Evolutionary conservation across 1,140 invertebrate species (phyloP).

Genomic region (Formica selysi): DNA sequence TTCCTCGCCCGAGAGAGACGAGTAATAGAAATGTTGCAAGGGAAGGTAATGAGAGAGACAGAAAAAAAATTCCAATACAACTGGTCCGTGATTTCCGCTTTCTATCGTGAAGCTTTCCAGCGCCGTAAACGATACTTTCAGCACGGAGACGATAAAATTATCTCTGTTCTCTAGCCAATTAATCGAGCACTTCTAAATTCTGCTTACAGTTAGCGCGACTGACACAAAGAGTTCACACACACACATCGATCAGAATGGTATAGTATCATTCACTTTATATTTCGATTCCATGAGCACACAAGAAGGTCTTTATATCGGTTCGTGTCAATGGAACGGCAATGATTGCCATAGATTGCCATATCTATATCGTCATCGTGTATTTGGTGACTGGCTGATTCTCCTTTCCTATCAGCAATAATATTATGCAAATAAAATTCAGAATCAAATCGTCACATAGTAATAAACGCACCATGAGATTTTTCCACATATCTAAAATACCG

Average conservation of each 20-base stretch:
- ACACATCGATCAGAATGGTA: conserved; percentile 21
- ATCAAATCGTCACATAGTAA: not conserved
- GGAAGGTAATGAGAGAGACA: not conserved
- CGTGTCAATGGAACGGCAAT: not conserved
- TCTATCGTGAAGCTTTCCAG: conserved; percentile 16
- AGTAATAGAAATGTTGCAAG: conserved; percentile 40
- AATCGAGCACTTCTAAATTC: conserved; percentile 14
- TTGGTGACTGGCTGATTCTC: not conserved
- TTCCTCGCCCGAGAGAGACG: conserved; percentile 50
- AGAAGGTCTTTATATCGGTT: conserved; percentile 21
- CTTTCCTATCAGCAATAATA: not conserved
- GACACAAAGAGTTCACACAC: not conserved
- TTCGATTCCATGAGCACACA: conserved; percentile 19
- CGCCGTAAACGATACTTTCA: not conserved
- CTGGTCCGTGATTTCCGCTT: conserved; percentile 16
- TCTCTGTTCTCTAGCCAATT: conserved; percentile 21
- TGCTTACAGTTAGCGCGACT: conserved; percentile 4
- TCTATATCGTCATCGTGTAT: not conserved
- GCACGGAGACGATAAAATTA: conserved; percentile 26
- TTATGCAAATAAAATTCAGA: not conserved
- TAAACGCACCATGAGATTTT: not conserved
- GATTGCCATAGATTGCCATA: not conserved
- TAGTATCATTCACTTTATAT: conserved; percentile 3
- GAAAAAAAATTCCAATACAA: conserved; percentile 26
- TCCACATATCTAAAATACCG: not conserved